Conservation (phyloP, 2,797 vertebrate genomes). For the Pipistrellus pipistrellus region DNA sequence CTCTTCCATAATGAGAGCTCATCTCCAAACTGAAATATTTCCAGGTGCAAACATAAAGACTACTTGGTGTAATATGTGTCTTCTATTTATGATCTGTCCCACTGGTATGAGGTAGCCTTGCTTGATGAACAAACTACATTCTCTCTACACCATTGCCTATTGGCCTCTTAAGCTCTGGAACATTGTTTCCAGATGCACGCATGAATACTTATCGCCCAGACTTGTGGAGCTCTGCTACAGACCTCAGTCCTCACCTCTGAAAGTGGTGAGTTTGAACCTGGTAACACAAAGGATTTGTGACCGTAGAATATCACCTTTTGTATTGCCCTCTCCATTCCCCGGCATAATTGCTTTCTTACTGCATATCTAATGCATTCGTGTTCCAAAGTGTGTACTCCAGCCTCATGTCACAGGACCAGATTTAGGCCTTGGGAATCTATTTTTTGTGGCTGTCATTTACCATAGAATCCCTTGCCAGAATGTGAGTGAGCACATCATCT, state of each 20-base stretch:
- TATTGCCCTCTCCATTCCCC: not conserved
- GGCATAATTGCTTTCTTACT: not conserved
- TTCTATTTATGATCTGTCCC: not conserved
- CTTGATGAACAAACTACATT: not conserved
- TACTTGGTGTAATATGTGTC: not conserved
- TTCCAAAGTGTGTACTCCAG: not conserved
- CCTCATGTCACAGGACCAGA: not conserved
- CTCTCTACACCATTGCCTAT: not conserved
- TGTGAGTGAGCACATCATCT: not conserved
- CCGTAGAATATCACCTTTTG: not conserved
- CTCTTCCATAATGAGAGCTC: not conserved
- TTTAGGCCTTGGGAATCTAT: not conserved
- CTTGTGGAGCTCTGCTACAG: not conserved
- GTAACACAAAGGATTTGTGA: not conserved
- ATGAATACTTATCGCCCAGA: not conserved
- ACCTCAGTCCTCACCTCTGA: not conserved
- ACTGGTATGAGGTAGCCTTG: not conserved
- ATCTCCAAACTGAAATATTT: not conserved
- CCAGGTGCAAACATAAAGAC: not conserved
- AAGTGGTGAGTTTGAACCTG: not conserved
- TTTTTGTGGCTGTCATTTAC: not conserved
- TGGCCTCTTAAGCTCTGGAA: not conserved
- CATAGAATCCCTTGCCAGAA: not conserved
- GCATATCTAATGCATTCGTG: fast-evolving
- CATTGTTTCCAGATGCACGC: not conserved